A percentile compares a stretch with the other conserved stretches of the same genome.
These are phyloP conservation scores for Drosophila melanogaster DNA, from an alignment of 1,140 invertebrate genomes.

Conservation along the genomic window DNA sequence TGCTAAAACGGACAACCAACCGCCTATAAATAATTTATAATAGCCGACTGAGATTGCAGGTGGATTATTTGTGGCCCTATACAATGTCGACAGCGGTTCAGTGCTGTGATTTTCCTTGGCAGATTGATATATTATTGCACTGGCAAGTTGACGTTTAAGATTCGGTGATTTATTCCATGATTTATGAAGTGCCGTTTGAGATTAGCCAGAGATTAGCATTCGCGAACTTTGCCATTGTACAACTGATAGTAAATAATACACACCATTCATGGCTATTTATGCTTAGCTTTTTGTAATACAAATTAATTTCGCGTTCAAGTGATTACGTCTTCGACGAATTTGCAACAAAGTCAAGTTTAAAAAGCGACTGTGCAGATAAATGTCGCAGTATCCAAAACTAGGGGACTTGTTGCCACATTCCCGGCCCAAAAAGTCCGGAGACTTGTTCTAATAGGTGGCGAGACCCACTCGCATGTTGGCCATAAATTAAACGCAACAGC, in stretches of 20 bases:
- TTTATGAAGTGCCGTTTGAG: constrained; percentile 74
- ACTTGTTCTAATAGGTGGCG: constrained; percentile 39
- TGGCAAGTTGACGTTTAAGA: constrained; percentile 70
- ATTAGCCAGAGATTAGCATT: constrained; percentile 55
- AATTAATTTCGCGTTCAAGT: neutral
- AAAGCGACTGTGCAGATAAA: neutral
- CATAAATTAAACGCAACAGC: constrained; percentile 58
- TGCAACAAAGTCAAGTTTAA: neutral
- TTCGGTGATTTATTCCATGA: constrained; percentile 68
- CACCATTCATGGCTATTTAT: constrained; percentile 1
- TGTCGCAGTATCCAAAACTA: constrained; percentile 4
- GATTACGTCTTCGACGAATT: neutral
- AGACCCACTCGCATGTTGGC: constrained; percentile 28
- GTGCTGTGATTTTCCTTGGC: constrained; percentile 58
- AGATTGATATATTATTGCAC: constrained; percentile 57
- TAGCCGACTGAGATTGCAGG: constrained; percentile 42
- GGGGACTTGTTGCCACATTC: constrained; percentile 47
- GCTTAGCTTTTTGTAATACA: neutral
- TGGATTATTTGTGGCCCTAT: constrained; percentile 45
- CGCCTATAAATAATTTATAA: constrained; percentile 36
- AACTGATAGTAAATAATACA: constrained; percentile 44
- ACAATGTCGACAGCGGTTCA: constrained; percentile 48
- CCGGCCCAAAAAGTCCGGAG: constrained; percentile 20
- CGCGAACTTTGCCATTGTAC: constrained; percentile 7
- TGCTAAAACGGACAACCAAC: constrained; percentile 8